These are phyloP conservation scores for Drosophila arizonae DNA, from an alignment of 1,140 invertebrate species.

Conservation along the genomic window DNA sequence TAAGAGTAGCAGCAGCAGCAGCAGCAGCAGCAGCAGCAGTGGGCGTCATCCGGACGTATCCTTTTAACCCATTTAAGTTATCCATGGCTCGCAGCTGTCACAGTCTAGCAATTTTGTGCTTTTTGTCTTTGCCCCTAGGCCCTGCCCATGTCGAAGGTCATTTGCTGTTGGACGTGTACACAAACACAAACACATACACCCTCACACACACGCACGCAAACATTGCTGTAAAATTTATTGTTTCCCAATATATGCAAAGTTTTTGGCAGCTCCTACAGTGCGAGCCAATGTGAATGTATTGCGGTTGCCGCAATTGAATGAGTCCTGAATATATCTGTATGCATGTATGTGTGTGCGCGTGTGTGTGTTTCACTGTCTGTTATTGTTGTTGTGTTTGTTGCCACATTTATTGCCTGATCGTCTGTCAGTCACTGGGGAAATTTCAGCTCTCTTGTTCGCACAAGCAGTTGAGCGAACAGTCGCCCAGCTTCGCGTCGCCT, in stretches of 20 bases:
- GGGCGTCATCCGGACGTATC: conserved; percentile 49
- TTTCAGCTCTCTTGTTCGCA: conserved; percentile 52
- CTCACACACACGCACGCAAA: conserved; percentile 28
- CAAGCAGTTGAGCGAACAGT: conserved; percentile 10
- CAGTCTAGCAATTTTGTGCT: conserved; percentile 77
- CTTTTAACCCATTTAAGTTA: conserved; percentile 80
- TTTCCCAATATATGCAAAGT: conserved; percentile 80
- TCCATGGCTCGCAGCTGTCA: conserved; percentile 77
- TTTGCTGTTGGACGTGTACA: conserved; percentile 55
- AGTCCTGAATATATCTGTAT: conserved; percentile 18
- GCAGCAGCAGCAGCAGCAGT: conserved; percentile 4
- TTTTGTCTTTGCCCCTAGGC: conserved; percentile 58
- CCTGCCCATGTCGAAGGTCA: conserved; percentile 64
- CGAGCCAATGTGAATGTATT: conserved; percentile 55
- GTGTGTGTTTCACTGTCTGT: background rate
- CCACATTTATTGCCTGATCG: conserved; percentile 59
- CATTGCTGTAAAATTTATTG: conserved; percentile 76
- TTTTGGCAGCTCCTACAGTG: conserved; percentile 47
- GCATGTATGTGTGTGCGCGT: background rate
- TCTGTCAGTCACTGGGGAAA: conserved; percentile 78
- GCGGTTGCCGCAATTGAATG: conserved; percentile 76
- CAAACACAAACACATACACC: conserved; percentile 5
- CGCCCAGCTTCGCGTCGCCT: background rate
- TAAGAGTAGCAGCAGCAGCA: conserved; percentile 10
- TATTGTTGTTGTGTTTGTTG: conserved; percentile 35